Conservation (phyloP, 2,797 vertebrate species). For the Onychomys leucogaster region DNA sequence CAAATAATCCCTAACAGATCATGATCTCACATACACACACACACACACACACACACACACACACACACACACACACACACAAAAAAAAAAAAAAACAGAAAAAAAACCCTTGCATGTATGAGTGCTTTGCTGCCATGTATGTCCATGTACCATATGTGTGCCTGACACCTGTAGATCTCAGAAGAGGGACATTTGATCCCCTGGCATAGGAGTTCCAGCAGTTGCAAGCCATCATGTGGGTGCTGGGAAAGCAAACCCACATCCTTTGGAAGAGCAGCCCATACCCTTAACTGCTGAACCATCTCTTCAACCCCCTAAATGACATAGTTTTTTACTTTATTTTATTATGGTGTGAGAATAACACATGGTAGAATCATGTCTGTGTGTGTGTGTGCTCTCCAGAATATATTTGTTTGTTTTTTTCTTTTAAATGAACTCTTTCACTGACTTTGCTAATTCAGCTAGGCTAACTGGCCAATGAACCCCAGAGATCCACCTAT, state of each 20-base stretch:
- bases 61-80: rapidly evolving
- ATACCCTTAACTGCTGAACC: neutral
- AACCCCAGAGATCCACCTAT: neutral
- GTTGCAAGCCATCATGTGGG: neutral
- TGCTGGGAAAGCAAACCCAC: neutral
- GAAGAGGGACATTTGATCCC: neutral
- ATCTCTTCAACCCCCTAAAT: neutral
- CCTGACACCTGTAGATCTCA: neutral
- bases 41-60: neutral
- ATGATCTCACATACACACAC: neutral
- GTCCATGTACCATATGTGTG: neutral
- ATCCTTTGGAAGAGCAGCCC: neutral
- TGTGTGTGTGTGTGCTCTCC: neutral
- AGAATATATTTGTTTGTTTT: neutral
- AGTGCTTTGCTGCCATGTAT: neutral
- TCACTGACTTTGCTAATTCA: neutral
- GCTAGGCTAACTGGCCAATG: neutral
- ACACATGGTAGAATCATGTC: neutral
- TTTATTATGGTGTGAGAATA: neutral
- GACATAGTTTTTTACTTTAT: neutral
- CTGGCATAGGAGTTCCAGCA: neutral
- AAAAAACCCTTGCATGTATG: neutral
- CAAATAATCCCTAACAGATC: neutral
- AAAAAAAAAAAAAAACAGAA: no score
- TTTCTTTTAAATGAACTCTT: neutral